Conservation (phyloP, 1,140 invertebrate species). For the Radopholus similis region DNA sequence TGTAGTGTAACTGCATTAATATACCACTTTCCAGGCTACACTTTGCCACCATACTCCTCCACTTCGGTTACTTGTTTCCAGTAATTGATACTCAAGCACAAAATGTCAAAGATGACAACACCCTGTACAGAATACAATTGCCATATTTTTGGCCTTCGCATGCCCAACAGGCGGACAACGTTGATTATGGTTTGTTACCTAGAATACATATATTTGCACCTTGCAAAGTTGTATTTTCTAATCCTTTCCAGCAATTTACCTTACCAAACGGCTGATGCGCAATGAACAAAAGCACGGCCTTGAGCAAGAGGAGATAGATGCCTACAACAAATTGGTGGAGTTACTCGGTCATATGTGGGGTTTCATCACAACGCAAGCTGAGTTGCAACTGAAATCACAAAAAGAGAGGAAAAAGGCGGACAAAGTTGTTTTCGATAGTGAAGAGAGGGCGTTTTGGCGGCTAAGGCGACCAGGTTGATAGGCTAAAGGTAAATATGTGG, state of each 20-base stretch:
- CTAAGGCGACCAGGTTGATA: slow-evolving; percentile 67
- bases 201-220: no score
- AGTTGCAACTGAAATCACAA: slow-evolving; percentile 65
- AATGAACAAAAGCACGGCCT: slow-evolving; percentile 59
- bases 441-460: slow-evolving; percentile 93
- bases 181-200: slow-evolving; percentile 52
- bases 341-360: slow-evolving; percentile 59
- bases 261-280: slow-evolving; percentile 55
- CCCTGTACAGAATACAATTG: slow-evolving; percentile 56
- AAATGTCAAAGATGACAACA: slow-evolving; percentile 52
- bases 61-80: slow-evolving; percentile 57
- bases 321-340: slow-evolving; percentile 57
- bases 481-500: neutral
- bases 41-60: slow-evolving; percentile 54
- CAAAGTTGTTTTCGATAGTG: slow-evolving; percentile 87
- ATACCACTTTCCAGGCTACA: slow-evolving; percentile 27
- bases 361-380: slow-evolving; percentile 58
- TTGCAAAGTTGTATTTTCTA: slow-evolving; percentile 3
- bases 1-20: no score
- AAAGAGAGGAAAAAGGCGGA: slow-evolving; percentile 91
- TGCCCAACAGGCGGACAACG: slow-evolving; percentile 55
- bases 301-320: slow-evolving; percentile 56
- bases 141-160: slow-evolving; percentile 61
- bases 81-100: slow-evolving; percentile 46
- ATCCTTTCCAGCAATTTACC: slow-evolving; percentile 51